A percentile compares a stretch with the other conserved stretches of the same genome.
Evolutionary conservation across 2,888 invertebrate species (phyloP).

Genomic region (Drosophila cracens): DNA sequence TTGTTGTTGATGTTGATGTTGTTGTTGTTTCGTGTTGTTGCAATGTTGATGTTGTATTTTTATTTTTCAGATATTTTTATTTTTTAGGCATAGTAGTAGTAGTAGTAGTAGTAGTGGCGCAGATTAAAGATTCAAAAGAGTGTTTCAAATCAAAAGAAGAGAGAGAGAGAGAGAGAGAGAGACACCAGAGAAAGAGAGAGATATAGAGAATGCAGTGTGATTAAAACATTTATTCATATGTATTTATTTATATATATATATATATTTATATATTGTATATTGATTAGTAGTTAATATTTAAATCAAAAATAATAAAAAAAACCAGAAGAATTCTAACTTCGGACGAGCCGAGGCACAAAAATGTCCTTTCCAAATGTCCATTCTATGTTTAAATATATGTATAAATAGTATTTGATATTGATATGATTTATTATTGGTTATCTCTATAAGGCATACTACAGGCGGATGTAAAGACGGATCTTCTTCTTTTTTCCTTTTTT

Average conservation of each 20-base stretch:
- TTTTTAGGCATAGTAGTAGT: constrained; percentile 68
- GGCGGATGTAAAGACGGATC: constrained; percentile 48
- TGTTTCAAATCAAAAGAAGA: constrained; percentile 71
- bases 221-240: constrained; percentile 75
- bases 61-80: constrained; percentile 53
- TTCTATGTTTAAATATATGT: constrained; percentile 27
- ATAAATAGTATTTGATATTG: constrained; percentile 14
- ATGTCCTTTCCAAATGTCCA: constrained; percentile 36
- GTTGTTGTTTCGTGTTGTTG: constrained; percentile 62
- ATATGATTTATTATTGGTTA: constrained; percentile 35
- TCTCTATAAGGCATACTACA: constrained; percentile 60
- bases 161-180: constrained; percentile 55
- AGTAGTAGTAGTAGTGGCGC: constrained; percentile 67
- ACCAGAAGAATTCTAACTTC: constrained; percentile 27
- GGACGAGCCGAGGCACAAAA: constrained; percentile 49
- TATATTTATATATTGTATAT: constrained; percentile 48
- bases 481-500: neutral
- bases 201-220: constrained; percentile 75
- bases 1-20: constrained; percentile 25
- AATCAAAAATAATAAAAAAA: constrained; percentile 13
- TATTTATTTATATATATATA: constrained; percentile 49
- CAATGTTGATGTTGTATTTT: constrained; percentile 54
- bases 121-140: constrained; percentile 75
- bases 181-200: constrained; percentile 73
- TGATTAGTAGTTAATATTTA: constrained; percentile 34